These are phyloP conservation scores for Chloroceryle inda DNA, from an alignment of 2,797 vertebrate genomes.

Conservation along the genomic window DNA sequence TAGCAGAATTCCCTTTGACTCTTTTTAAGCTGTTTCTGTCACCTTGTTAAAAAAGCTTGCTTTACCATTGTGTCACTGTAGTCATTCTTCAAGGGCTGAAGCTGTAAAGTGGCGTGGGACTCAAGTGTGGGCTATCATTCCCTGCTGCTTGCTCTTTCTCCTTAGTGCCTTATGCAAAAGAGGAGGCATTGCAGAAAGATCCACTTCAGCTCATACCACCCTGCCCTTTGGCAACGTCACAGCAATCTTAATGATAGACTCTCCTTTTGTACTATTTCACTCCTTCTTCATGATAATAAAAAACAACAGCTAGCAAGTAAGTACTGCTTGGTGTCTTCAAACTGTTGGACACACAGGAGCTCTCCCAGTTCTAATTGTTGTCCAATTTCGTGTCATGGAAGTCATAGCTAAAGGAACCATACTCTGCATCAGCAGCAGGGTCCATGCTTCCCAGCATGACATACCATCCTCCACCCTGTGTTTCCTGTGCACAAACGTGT, in stretches of 20 bases:
- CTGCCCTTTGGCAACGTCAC: background rate
- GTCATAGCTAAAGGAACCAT: background rate
- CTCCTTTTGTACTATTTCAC: background rate
- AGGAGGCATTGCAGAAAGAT: background rate
- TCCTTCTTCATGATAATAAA: background rate
- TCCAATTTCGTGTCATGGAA: background rate
- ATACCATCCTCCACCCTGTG: fast-evolving
- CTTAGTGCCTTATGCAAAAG: background rate
- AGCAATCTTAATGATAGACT: background rate
- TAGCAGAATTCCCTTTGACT: background rate
- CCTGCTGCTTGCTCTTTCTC: background rate
- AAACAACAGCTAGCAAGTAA: background rate
- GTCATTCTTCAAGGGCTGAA: background rate
- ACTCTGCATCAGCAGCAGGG: background rate
- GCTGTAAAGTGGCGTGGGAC: background rate
- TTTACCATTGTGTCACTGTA: background rate
- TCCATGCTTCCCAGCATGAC: background rate
- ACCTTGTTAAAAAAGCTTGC: background rate
- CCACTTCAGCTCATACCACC: background rate
- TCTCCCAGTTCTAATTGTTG: background rate
- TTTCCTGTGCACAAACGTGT: background rate
- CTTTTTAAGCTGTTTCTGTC: background rate
- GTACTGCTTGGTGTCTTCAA: background rate
- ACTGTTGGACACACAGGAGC: background rate
- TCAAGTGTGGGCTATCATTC: background rate